Evolutionary conservation across 2,113 vertebrate genomes (phyloP), one percentile per base, ranked within the genome.

Genomic region (Pardalotus punctatus): DNA sequence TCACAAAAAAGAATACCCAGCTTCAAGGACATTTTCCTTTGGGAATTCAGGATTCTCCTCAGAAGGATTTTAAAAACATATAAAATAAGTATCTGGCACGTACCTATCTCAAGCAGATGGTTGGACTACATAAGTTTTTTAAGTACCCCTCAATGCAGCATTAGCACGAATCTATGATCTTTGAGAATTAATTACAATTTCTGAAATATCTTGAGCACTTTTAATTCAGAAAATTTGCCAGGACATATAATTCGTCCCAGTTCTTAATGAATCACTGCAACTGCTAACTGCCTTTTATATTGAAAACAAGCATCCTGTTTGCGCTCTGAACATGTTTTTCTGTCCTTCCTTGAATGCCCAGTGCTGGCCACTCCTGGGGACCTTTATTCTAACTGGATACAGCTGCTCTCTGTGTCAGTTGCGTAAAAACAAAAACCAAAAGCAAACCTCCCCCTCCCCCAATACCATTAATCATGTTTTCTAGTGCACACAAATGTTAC

Each of bases 381-480:
- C 64, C 51, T 94, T 90, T 62, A 67, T 13, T 66, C 60, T 77
- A 81, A 78, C 72, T 71, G 71, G 33, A 88, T 54, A 74, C 86
- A 96, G 76, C 86, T 92, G 88, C 64, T 93, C 18, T 67, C 61
- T 86, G 47, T 56, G 66, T 66, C 86, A 94, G 67, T n/a, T 88
- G 51, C 19, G 2, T 70, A 48, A 88, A 86, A 90, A 69, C 73
- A 84, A 81, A 93, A 87, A 47, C n/a, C 6, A 33, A 91, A 83
- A 74, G 8, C 69, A 91, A 90, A 42, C 28, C 18, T 84, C 38
- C 42, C 31, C 25, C 42, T 86, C 79, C 40, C 45, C 54, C 42
- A 43, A 38, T 23, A 51, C 27, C 31, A 84, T 88, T 81, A 86
- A 93, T 86, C 62, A 83, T 61, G 51, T 48, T 81, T 82, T 84